These are phyloP conservation scores for Tapera naevia DNA, from an alignment of 2,797 vertebrate genomes.

Conservation along the genomic window DNA sequence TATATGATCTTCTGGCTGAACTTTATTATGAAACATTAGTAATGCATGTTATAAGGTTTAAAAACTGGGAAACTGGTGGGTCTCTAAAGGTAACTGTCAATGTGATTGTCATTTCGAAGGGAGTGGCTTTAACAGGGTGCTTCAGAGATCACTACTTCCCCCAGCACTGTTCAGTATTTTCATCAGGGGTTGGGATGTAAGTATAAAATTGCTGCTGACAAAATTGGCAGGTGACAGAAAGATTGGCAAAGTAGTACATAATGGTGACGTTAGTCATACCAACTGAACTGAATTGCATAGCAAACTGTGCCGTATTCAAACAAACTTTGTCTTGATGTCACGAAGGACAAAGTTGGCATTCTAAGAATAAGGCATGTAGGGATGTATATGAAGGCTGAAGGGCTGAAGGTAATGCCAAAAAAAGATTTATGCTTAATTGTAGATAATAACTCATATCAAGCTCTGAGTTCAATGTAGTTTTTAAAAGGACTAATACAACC, in stretches of 20 bases:
- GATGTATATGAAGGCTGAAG: neutral
- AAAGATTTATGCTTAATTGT: neutral
- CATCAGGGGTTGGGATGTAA: neutral
- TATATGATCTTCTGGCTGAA: neutral
- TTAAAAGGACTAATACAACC: neutral
- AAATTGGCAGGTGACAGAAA: conserved; percentile 49
- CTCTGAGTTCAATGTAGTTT: neutral
- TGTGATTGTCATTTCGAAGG: neutral
- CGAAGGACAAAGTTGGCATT: neutral
- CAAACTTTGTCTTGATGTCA: neutral
- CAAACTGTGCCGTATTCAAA: neutral
- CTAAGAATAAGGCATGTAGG: neutral
- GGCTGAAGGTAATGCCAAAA: neutral
- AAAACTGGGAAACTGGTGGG: neutral
- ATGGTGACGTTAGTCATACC: conserved; percentile 12
- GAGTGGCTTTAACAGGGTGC: neutral
- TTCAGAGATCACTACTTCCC: neutral
- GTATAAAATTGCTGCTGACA: conserved; percentile 41
- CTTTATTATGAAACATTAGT: neutral
- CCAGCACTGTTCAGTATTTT: conserved; percentile 50
- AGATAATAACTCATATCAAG: neutral
- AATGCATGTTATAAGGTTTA: neutral
- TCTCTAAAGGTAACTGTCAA: conserved; percentile 1
- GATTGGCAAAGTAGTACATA: conserved; percentile 16
- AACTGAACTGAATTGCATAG: neutral